Conservation (phyloP, 92 coral and sea anemone genomes). For the Parazoanthus atlanticus region DNA sequence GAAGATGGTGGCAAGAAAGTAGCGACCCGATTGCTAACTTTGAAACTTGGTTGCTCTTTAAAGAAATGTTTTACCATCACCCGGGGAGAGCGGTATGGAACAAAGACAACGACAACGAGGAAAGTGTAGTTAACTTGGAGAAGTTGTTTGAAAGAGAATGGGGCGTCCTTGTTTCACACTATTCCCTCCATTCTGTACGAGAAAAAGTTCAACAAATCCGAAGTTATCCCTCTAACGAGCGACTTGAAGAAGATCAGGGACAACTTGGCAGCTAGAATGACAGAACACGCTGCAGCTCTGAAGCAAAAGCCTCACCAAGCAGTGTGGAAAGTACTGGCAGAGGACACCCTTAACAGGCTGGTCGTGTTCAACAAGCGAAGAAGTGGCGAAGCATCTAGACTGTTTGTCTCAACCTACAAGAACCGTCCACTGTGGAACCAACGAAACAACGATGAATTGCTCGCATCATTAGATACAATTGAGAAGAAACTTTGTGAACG, state of each 20-base stretch:
- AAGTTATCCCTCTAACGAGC: conserved; percentile 17
- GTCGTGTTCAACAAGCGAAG: neutral
- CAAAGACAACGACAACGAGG: conserved; percentile 42
- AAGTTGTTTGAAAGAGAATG: conserved; percentile 56
- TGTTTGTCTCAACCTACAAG: conserved; percentile 1
- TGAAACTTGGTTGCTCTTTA: conserved; percentile 51
- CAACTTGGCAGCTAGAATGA: neutral
- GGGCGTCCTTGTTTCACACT: conserved; percentile 52
- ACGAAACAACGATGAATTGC: no score
- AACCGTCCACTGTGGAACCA: no score
- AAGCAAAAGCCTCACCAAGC: neutral
- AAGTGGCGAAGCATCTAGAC: conserved; percentile 19
- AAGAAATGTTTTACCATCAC: conserved; percentile 50
- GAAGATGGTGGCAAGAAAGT: conserved; percentile 42
- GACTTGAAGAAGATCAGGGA: conserved; percentile 9
- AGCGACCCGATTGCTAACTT: conserved; percentile 53
- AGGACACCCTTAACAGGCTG: neutral
- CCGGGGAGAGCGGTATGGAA: conserved; percentile 46
- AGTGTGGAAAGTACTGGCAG: neutral
- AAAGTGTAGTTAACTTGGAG: conserved; percentile 41
- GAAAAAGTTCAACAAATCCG: conserved; percentile 31
- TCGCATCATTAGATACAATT: no score
- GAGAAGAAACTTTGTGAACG: no score
- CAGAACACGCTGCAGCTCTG: neutral
- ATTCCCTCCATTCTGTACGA: conserved; percentile 33